These are phyloP conservation scores for Phalacrocorax pelagicus DNA, from an alignment of 2,113 vertebrate genomes.

Conservation along the genomic window DNA sequence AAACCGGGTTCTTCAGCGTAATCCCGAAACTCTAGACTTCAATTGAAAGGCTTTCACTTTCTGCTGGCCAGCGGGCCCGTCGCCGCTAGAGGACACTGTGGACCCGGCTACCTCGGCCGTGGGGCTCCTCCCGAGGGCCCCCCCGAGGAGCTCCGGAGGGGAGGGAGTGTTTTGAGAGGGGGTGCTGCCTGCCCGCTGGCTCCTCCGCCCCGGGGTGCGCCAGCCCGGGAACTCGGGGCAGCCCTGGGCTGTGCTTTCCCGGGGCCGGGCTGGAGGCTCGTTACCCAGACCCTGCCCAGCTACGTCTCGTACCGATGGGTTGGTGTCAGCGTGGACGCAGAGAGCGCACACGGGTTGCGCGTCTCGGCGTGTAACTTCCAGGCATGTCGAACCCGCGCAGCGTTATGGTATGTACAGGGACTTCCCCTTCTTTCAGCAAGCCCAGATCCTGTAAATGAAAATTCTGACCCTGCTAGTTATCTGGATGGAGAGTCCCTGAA, in stretches of 20 bases:
- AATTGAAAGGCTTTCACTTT: not conserved
- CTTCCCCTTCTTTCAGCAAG: not conserved
- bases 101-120: not conserved
- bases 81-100: slow-evolving; percentile 15
- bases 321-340: not conserved
- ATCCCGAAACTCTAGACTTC: not conserved
- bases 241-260: not conserved
- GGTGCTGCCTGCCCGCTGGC: not conserved
- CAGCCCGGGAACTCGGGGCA: not conserved
- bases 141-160: too few species aligned
- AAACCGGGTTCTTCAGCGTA: rapidly evolving
- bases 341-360: not conserved
- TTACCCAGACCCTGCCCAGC: rapidly evolving
- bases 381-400: not conserved
- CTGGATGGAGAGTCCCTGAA: slow-evolving; percentile 54
- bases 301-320: rapidly evolving
- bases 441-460: slow-evolving; percentile 54
- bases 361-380: not conserved
- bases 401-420: not conserved
- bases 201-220: not conserved
- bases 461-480: not conserved
- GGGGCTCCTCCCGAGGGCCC: not conserved
- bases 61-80: not conserved
- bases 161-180: rapidly evolving
- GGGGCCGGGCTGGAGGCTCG: not conserved